Evolutionary conservation across 2,797 vertebrate genomes (phyloP), one percentile per base, ranked within the genome.

Genomic region (Vireo griseus): DNA sequence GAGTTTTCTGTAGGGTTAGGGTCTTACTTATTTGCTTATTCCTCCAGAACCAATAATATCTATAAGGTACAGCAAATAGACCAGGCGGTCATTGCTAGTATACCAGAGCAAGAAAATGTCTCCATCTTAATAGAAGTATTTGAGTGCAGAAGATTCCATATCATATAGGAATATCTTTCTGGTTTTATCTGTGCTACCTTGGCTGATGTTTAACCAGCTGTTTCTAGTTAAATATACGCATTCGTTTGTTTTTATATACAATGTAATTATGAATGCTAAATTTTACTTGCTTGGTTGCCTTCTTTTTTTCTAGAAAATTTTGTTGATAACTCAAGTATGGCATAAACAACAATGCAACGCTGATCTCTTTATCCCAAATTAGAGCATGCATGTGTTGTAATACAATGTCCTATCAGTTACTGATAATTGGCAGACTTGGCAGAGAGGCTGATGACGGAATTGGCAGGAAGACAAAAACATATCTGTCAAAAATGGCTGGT

Each of bases 341-440:
- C 0, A 0, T 87, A 65, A 81, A 47, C 66, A 90, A 52, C 1
- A 0, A 75, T 31, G 25, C 18, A n/a, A 22, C 28, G 20, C 26
- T 54, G 48, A 1, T 71, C 42, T 45, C 54, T 77, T 55, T 67
- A 87, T 51, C 47, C 33, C 58, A 66, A 61, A 85, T 39, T 40
- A 44, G 29, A 84, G 51, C 1, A 0, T 47, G 42, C 35, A 9
- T 47, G 39, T 73, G 55, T 44, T 89, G 58, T 51, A 63, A 71
- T 5, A 71, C 24, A 73, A 90, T 58, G 47, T 28, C 37, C 44
- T 59, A 5, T 88, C 45, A 82, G 9, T 72, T 84, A 35, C 82
- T 80, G 52, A 55, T 95, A 71, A 71, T 29, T 92, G 86, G 40
- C 37, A 74, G 48, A 33, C 20, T 74, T 81, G 66, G 61, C 57